Evolutionary conservation across 2,113 vertebrate species (phyloP).

Genomic region (Phalacrocorax pelagicus): DNA sequence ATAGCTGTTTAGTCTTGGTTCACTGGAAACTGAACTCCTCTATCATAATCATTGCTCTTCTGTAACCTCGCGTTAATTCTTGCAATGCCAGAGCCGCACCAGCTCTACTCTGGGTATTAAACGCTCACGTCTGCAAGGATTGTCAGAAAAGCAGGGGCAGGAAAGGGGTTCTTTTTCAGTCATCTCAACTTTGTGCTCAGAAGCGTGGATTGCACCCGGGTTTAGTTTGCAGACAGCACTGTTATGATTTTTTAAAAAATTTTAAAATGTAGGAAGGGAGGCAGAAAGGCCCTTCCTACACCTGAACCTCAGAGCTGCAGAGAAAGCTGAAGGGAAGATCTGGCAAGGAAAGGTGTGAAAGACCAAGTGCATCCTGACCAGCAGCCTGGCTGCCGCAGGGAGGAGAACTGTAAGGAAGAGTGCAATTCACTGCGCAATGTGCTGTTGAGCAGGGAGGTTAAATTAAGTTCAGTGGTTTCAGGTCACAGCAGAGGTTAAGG

Average conservation of each 20-base stretch:
- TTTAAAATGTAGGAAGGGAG: too few relatives aligned
- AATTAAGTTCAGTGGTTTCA: neutral
- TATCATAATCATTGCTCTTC: accelerated
- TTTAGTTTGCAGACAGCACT: neutral
- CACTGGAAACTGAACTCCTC: too few relatives aligned
- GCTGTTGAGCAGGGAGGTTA: neutral
- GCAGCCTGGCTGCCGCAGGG: neutral
- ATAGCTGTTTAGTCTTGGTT: neutral
- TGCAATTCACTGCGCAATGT: neutral
- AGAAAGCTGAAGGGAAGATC: neutral
- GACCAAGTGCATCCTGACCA: accelerated
- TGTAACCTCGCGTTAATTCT: neutral
- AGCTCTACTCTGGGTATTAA: neutral
- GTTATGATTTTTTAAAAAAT: neutral
- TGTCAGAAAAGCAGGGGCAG: neutral
- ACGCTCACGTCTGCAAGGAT: accelerated
- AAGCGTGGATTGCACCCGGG: neutral
- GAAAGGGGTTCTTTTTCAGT: neutral
- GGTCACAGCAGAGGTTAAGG: neutral
- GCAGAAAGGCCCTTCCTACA: neutral
- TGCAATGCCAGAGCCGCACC: neutral
- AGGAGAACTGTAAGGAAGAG: neutral
- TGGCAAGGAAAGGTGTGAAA: neutral
- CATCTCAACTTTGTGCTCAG: neutral
- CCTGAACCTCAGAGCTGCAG: neutral